Evolutionary conservation across 2,797 vertebrate species (phyloP).

Genomic region (Hipposideros larvatus): DNA sequence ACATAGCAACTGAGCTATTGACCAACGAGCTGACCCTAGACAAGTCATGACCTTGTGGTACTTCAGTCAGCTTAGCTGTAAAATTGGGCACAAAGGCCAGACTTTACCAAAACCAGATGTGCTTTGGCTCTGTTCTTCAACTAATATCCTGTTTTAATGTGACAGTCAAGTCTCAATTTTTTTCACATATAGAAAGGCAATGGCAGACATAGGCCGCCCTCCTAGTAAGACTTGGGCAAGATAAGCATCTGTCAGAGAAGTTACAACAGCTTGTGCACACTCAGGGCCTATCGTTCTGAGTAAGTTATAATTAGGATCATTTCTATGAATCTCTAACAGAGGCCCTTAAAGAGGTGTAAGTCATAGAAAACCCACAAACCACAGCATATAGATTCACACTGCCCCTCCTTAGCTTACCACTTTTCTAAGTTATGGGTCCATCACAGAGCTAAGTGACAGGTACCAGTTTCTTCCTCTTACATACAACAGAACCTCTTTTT

Average conservation of each 20-base stretch:
- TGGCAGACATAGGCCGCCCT: neutral
- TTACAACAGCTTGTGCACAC: neutral
- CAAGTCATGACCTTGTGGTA: constrained; percentile 54
- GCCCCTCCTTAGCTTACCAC: neutral
- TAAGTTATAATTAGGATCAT: constrained; percentile 22
- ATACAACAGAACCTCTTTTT: neutral
- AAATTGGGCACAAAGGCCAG: constrained; percentile 56
- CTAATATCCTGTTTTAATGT: neutral
- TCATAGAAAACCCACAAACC: neutral
- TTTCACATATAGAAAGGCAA: neutral
- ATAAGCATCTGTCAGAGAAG: neutral
- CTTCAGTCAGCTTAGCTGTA: constrained; percentile 69
- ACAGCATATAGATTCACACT: neutral
- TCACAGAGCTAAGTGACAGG: neutral
- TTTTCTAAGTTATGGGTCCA: neutral
- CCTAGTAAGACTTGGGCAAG: neutral
- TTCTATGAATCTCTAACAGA: neutral
- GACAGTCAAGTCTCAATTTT: neutral
- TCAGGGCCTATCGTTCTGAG: neutral
- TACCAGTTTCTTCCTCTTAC: neutral
- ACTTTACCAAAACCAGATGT: constrained; percentile 79
- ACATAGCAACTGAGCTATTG: constrained; percentile 71
- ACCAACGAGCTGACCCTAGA: constrained; percentile 61
- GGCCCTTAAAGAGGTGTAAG: neutral
- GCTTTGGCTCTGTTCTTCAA: constrained; percentile 49